Evolutionary conservation across 2,888 invertebrate species (phyloP).

Genomic region (Therioaphis trifolii): DNA sequence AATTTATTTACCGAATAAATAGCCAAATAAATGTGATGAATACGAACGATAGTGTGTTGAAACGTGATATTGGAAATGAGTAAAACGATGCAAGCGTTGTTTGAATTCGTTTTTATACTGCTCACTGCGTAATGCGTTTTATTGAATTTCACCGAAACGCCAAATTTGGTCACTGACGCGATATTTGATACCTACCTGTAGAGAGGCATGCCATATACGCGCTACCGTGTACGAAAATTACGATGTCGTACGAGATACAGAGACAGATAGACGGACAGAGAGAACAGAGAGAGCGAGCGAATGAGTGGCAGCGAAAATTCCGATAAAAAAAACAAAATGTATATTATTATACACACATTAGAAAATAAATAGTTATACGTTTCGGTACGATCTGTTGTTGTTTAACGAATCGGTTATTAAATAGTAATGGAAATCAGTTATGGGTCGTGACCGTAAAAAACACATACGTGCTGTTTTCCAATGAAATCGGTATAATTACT

Average conservation of each 20-base stretch:
- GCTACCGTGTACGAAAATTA: background rate
- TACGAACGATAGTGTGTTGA: background rate
- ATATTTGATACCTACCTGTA: background rate
- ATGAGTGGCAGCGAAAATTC: background rate
- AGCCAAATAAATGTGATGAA: too few relatives aligned
- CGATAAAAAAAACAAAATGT: background rate
- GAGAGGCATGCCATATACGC: background rate
- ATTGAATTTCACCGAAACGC: slow-evolving; percentile 9
- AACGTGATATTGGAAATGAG: background rate
- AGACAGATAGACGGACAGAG: too few relatives aligned
- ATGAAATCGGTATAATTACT: background rate
- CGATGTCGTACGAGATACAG: background rate
- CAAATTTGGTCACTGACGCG: background rate
- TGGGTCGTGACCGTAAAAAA: background rate
- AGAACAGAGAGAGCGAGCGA: background rate
- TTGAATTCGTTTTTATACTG: background rate
- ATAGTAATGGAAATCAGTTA: background rate
- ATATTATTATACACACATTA: background rate
- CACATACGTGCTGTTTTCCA: too few relatives aligned
- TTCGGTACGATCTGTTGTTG: background rate
- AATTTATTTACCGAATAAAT: too few relatives aligned
- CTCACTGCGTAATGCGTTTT: background rate
- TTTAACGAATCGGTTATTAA: too few relatives aligned
- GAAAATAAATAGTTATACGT: background rate
- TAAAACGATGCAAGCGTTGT: background rate